A percentile compares a stretch with the other conserved stretches of the same genome.
phyloP scores from a whole-genome alignment of 2,888 invertebrate species.

The Polydrusus tereticollis region DNA sequence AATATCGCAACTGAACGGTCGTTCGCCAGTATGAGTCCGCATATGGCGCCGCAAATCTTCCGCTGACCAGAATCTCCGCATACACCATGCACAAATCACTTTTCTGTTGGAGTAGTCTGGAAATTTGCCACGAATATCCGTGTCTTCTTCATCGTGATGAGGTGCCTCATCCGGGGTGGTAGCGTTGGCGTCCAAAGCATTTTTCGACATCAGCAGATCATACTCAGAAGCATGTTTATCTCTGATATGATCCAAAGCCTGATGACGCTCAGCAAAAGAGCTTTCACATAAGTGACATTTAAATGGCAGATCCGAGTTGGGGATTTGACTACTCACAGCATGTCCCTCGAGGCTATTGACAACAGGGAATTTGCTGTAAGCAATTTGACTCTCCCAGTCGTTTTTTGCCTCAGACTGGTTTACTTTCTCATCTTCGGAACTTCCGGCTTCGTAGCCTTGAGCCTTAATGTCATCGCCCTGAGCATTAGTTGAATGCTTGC shows the following conservation, averaged over 20 bases:
- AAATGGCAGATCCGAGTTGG: conserved; percentile 80
- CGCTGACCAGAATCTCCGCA: conserved; percentile 94
- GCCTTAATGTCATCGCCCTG: conserved; percentile 66
- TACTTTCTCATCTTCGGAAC: conserved; percentile 66
- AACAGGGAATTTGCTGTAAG: conserved; percentile 54
- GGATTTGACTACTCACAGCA: conserved; percentile 52
- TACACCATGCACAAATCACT: conserved; percentile 92
- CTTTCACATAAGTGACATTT: conserved; percentile 95
- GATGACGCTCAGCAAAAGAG: conserved; percentile 83
- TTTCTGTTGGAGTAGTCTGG: conserved; percentile 90
- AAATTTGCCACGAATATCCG: conserved; percentile 82
- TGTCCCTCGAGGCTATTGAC: conserved; percentile 35
- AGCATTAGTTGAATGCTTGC: conserved; percentile 73
- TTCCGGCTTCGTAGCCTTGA: conserved; percentile 67
- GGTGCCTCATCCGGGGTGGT: conserved; percentile 65
- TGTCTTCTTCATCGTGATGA: conserved; percentile 75
- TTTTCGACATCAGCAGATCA: conserved; percentile 84
- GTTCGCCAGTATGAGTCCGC: conserved; percentile 93
- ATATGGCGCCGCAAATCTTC: conserved; percentile 94
- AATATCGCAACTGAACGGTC: conserved; percentile 92
- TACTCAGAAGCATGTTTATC: conserved; percentile 83
- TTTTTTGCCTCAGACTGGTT: conserved; percentile 55
- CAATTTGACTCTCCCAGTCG: conserved; percentile 59
- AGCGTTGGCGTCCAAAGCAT: conserved; percentile 77
- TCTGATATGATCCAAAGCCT: conserved; percentile 86